These are phyloP conservation scores for Trididemnum miniatum DNA, from an alignment of 23 tunicate species.

Conservation along the genomic window DNA sequence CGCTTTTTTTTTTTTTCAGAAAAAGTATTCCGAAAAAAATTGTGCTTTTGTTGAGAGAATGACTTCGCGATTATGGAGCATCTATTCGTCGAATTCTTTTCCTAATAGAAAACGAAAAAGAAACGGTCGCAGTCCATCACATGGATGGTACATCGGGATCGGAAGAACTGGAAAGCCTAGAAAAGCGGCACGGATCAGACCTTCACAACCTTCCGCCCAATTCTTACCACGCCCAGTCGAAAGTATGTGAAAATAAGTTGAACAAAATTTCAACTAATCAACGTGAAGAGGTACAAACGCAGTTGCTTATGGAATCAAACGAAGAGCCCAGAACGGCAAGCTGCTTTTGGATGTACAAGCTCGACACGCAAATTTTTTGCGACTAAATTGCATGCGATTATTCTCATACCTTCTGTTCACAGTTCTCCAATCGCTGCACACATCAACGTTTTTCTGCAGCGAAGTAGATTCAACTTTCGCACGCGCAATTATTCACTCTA, in stretches of 20 bases:
- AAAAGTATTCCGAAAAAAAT: neutral
- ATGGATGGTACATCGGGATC: constrained; percentile 13
- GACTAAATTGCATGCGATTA: no score
- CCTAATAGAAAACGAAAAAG: neutral
- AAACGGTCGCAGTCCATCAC: neutral
- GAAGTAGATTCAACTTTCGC: no score
- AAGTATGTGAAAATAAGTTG: neutral
- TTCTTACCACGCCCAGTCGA: neutral
- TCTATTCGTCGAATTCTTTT: neutral
- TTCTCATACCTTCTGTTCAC: no score
- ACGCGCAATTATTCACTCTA: no score
- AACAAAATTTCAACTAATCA: no score
- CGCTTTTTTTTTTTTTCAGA: constrained; percentile 11
- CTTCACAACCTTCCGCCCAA: neutral
- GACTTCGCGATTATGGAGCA: neutral
- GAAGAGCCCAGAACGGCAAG: no score
- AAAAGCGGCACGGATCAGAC: neutral
- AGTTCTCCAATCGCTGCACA: no score
- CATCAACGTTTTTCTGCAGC: no score
- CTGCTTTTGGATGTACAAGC: no score
- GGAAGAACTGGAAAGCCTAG: constrained; percentile 26
- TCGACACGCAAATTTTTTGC: no score
- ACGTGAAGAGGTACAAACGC: no score
- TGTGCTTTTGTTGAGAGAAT: constrained; percentile 15
- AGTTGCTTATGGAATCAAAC: no score